Evolutionary conservation across 2,888 invertebrate genomes (phyloP), one percentile per base, ranked within the genome.

Genomic region (Cantharis nigra): DNA sequence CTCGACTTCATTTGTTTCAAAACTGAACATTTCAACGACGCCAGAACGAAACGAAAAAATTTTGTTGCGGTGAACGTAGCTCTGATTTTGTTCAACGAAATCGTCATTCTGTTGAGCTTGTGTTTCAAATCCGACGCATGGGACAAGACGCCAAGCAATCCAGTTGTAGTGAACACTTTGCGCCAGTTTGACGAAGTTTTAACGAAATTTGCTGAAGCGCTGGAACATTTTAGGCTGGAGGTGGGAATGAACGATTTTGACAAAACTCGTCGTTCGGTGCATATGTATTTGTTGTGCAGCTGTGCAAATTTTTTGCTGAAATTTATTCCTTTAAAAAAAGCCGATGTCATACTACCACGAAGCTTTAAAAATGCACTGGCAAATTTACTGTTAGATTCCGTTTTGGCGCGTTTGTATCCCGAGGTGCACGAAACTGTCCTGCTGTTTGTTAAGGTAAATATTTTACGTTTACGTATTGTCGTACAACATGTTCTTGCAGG

Each of bases 71-170:
- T 90, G 20, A 91, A 91, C 83, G 84, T 85, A 23, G 88, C 90
- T 77, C 80, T 91, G 10, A 84, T 83, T 76, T 83, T 92, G 69
- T 83, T 91, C n/a, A 89, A 91, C 78, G 88, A 90, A 79, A 85
- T 92, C 0, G 85, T 91, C 3, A 87, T 89, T 69, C 87, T 94
- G 73, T 84, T 93, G 71, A 85, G 89, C 20, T 88, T 90, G 49
- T 91, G 91, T 82, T 87, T 93, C 0, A 89, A 87, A 83, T 90
- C 90, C 18, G 85, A 86, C 62, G 90, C 93, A 79, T 93, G 93
- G 93, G 86, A 88, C 62, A 88, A 90, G 30, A 88, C 89, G 69
- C 89, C 90, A 2, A 87, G 89, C 72, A 86, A 89, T 78, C 90
- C 90, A 71, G 88, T 91, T 30, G 9, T 30, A 10, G 28, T 30